These are phyloP conservation scores for Cryptocheilus praepositus DNA, from an alignment of 2,888 invertebrate genomes.

Conservation along the genomic window DNA sequence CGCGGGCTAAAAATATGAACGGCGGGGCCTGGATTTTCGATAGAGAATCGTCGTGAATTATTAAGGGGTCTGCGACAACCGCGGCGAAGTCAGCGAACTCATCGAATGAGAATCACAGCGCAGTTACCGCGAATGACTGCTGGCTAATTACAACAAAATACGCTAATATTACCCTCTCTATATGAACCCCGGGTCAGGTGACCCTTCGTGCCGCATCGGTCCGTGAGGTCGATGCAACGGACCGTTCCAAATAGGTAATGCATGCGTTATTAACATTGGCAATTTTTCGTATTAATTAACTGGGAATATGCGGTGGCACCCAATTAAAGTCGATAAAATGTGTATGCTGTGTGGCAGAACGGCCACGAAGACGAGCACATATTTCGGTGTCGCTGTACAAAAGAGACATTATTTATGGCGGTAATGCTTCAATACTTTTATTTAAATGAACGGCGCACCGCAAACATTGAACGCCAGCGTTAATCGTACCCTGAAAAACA, in stretches of 20 bases:
- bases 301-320: slow-evolving; percentile 52
- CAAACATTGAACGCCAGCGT: too few species aligned
- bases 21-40: slow-evolving; percentile 13
- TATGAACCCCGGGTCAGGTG: slow-evolving; percentile 53
- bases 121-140: slow-evolving; percentile 47
- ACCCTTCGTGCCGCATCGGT: slow-evolving; percentile 52
- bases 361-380: slow-evolving; percentile 37
- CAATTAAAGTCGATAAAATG: slow-evolving; percentile 61
- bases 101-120: slow-evolving; percentile 50
- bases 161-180: slow-evolving; percentile 60
- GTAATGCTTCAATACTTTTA: too few species aligned
- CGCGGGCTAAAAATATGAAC: slow-evolving; percentile 14
- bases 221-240: slow-evolving; percentile 44
- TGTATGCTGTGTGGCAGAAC: slow-evolving; percentile 37
- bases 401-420: too few species aligned
- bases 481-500: too few species aligned
- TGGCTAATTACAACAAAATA: slow-evolving; percentile 63
- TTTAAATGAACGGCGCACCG: too few species aligned
- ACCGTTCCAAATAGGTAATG: slow-evolving; percentile 58
- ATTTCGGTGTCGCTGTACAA: slow-evolving; percentile 3
- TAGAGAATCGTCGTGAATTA: neutral
- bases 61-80: neutral
- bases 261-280: slow-evolving; percentile 63
- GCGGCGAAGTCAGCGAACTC: neutral
- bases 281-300: slow-evolving; percentile 65